Conservation (phyloP, 2,888 invertebrate genomes). For the Lycia hirtaria region DNA sequence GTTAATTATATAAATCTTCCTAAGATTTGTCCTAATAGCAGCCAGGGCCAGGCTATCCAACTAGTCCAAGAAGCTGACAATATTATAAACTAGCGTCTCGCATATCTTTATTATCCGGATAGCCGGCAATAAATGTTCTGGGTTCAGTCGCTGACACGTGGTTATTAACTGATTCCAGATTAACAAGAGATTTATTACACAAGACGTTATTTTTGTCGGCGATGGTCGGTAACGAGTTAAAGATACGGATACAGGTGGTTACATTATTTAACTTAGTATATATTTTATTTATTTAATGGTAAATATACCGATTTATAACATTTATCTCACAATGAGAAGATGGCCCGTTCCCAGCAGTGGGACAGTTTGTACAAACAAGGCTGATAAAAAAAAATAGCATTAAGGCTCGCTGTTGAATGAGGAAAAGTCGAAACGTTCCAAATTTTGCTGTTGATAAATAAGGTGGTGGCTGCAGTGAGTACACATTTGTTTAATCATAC, state of each 20-base stretch:
- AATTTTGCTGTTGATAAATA: too few relatives aligned
- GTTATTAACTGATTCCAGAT: slow-evolving; percentile 50
- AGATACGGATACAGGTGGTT: slow-evolving; percentile 1
- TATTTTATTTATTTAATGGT: slow-evolving; percentile 1
- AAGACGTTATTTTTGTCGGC: slow-evolving; percentile 9
- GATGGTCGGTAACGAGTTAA: not conserved
- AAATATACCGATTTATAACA: too few relatives aligned
- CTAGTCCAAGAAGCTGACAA: slow-evolving; percentile 25
- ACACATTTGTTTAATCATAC: too few relatives aligned
- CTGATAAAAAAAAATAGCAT: too few relatives aligned
- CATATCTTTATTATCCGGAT: slow-evolving; percentile 47
- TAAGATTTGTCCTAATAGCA: too few relatives aligned
- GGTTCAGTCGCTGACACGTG: slow-evolving; percentile 39
- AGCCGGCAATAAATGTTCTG: slow-evolving; percentile 42
- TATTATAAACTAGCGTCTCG: slow-evolving; percentile 36
- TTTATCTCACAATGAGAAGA: too few relatives aligned
- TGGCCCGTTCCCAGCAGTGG: too few relatives aligned
- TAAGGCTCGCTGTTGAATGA: too few relatives aligned
- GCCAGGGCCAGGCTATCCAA: not conserved
- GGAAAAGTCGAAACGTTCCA: too few relatives aligned
- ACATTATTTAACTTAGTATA: not conserved
- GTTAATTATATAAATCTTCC: too few relatives aligned
- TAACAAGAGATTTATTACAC: slow-evolving; percentile 28
- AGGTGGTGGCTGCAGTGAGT: too few relatives aligned
- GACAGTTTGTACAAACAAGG: too few relatives aligned